Evolutionary conservation across 2,797 vertebrate species (phyloP), one percentile per base, ranked within the genome.

Genomic region (Coracias cyanogaster): DNA sequence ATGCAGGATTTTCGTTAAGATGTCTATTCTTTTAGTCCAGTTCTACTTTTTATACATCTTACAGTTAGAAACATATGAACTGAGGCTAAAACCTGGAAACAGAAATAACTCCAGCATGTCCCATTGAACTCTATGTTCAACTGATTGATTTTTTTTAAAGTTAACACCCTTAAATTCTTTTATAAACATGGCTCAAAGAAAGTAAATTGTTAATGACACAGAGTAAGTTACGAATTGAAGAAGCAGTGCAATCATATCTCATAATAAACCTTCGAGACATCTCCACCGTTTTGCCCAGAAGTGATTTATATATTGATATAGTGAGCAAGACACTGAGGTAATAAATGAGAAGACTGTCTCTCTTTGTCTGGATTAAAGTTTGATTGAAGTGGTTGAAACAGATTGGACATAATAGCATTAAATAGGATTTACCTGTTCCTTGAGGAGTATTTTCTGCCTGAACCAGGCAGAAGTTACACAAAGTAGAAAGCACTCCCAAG

Each of bases 361-460:
- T 93, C 61, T 85, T 87, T 86, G 41, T 83, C 86, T 89, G 65
- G 37, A 96, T 95, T 96, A 85, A 96, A 95, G 77, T 92, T 90
- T 92, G 94, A 96, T 87, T 82, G 86, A 92, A 94, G 79, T 41
- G 61, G 35, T 77, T 87, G 79, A 95, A 96, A 91, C 77, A 95
- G 89, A 96, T 82, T 93, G 73, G 87, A 95, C 83, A 81, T 86
- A 95, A 93, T 70, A 82, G 77, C 89, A 90, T 90, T 82, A 80
- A 82, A 86, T 80, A 77, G 94, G 90, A 96, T 94, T 93, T 94
- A 97, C 95, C 92, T 69, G 58, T 58, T 95, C 80, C 79, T 91
- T 82, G 88, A 94, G 16, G 83, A 73, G 25, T 66, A 18, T 94
- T 89, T 95, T 90, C 66, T 88, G 65, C 64, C 77, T 85, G 84